These are phyloP conservation scores for Scelioninae gen. 1 DNA, from an alignment of 2,888 invertebrate genomes.

Conservation along the genomic window DNA sequence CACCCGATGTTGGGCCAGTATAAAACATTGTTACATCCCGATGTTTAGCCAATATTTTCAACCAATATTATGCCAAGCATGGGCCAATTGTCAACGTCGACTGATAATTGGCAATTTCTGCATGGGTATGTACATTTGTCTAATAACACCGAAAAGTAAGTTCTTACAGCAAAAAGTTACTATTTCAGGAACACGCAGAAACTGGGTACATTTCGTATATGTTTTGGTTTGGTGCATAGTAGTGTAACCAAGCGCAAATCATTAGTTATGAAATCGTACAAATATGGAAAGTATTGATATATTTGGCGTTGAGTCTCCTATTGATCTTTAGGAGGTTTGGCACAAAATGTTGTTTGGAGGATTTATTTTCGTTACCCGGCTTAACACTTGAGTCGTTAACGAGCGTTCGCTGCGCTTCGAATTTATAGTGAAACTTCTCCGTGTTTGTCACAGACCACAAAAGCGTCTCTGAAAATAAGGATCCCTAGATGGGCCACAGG, in stretches of 20 bases:
- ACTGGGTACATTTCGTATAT: background rate
- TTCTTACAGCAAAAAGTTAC: background rate
- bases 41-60: too few species aligned
- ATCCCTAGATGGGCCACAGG: background rate
- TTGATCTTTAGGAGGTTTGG: slow-evolving; percentile 65
- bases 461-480: slow-evolving; percentile 39
- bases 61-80: too few species aligned
- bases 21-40: too few species aligned
- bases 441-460: slow-evolving; percentile 60
- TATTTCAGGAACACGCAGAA: too few species aligned
- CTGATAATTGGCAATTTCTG: too few species aligned
- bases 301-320: slow-evolving; percentile 49
- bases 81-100: too few species aligned
- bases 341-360: slow-evolving; percentile 45
- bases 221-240: slow-evolving; percentile 2
- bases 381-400: slow-evolving; percentile 68
- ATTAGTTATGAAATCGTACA: slow-evolving; percentile 24
- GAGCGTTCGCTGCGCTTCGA: slow-evolving; percentile 60
- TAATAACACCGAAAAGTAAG: background rate
- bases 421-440: slow-evolving; percentile 62
- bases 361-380: slow-evolving; percentile 67
- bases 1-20: too few species aligned
- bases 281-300: slow-evolving; percentile 48
- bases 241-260: slow-evolving; percentile 12
- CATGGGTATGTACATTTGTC: too few species aligned